A percentile compares a stretch with the other conserved stretches of the same genome.
phyloP scores from a whole-genome alignment of 1,140 invertebrate species.

The Pseudomyrmex gracilis region DNA sequence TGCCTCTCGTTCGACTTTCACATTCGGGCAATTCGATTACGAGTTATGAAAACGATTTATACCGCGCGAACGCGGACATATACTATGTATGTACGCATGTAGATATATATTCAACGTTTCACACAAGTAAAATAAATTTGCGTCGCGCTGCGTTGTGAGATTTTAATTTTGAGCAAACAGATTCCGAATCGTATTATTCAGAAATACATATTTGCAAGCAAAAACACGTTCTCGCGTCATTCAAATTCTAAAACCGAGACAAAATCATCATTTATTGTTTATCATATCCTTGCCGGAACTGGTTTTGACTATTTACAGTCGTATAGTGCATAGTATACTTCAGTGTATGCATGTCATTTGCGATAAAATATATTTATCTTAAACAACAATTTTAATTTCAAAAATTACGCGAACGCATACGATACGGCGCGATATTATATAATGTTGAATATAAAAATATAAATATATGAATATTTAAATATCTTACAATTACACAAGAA shows the following conservation, averaged over 20 bases:
- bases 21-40: slow-evolving; percentile 62
- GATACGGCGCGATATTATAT: no score
- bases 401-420: no score
- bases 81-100: neutral
- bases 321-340: neutral
- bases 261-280: neutral
- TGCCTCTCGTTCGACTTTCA: slow-evolving; percentile 59
- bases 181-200: neutral
- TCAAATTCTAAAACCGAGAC: neutral
- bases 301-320: neutral
- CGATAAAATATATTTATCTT: neutral
- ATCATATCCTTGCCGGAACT: slow-evolving; percentile 4
- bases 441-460: no score
- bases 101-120: neutral
- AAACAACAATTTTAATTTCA: no score
- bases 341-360: no score
- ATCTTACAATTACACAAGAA: neutral
- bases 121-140: slow-evolving; percentile 37
- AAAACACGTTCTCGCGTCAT: slow-evolving; percentile 9
- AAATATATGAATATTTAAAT: no score
- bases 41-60: slow-evolving; percentile 65
- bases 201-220: neutral
- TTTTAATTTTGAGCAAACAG: slow-evolving; percentile 47
- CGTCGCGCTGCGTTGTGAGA: neutral
- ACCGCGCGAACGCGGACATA: neutral